Evolutionary conservation across 2,888 invertebrate genomes (phyloP).

Genomic region (Brachylomia viminalis): DNA sequence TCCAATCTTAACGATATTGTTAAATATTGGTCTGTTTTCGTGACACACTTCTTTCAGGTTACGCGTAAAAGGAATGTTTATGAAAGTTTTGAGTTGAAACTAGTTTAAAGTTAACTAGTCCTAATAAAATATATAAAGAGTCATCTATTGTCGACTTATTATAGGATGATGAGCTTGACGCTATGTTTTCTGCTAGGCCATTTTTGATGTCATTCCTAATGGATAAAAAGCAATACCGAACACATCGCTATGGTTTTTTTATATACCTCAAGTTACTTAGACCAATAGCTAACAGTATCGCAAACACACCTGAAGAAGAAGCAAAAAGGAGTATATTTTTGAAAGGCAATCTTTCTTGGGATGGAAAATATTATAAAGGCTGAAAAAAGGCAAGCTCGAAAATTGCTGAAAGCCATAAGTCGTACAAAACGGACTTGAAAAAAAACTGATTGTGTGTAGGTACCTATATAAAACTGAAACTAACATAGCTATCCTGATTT

Average conservation of each 20-base stretch:
- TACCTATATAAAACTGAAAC: background rate
- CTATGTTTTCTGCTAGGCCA: background rate
- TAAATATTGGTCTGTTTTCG: background rate
- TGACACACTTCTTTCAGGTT: background rate
- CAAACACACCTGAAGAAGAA: background rate
- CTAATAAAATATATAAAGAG: constrained; percentile 12
- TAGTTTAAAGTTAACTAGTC: background rate
- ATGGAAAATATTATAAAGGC: background rate
- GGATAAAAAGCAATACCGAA: constrained; percentile 5
- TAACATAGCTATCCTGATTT: background rate
- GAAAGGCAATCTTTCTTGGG: background rate
- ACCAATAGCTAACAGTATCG: background rate
- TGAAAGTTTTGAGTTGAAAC: constrained; percentile 3
- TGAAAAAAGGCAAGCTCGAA: background rate
- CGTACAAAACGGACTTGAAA: background rate
- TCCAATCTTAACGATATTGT: constrained; percentile 6
- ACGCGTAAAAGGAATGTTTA: background rate
- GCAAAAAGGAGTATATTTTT: background rate
- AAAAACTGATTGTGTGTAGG: background rate
- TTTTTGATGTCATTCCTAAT: background rate
- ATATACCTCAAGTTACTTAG: background rate
- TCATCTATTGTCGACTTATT: background rate
- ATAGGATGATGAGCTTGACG: constrained; percentile 4
- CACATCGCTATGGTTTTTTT: background rate
- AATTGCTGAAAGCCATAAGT: background rate